Evolutionary conservation across 2,797 vertebrate genomes (phyloP), one percentile per base, ranked within the genome.

Genomic region (Pelodytes ibericus): DNA sequence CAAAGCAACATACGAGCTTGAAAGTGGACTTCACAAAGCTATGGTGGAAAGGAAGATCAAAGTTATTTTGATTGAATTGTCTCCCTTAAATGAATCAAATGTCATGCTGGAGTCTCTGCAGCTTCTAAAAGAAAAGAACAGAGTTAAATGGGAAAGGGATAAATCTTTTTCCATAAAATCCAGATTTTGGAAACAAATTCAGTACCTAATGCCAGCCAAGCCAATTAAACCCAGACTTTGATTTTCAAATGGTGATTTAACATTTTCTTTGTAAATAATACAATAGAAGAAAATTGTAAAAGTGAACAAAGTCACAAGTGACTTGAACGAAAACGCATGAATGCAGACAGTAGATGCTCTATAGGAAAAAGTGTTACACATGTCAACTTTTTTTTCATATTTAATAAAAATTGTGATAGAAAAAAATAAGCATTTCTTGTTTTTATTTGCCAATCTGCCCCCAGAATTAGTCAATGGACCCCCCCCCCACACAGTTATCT

Each of bases 161-260:
- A 76, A 86, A 47, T 93, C 94, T 53, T 79, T 79, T 47, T 51
- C 81, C 0, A 4, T 83, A 11, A 90, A 94, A 71, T 95, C 95
- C 47, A 83, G 82, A 66, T 96, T 98, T 88, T 96, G 94, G 94
- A 98, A 95, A 83, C 86, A 90, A 62, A 89, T 98, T 51, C 91
- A 90, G 0, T 96, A 95, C 72, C 80, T 93, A 71, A 93, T 98
- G 84, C 94, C 94, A 27, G 90, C 89, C 0, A 92, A 91, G 74
- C 67, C 77, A n/a, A 29, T 41, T 27, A 84, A 79, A 49, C 53
- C 72, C 26, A 73, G 11, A 5, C 66, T 36, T 7, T 26, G 4
- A 33, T 16, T 53, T 22, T 53, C 1, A 11, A 26, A 24, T 16
- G 44, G n/a, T n/a, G n/a, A n/a, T n/a, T n/a, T n/a, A n/a, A n/a